Conservation (phyloP, 2,113 vertebrate species). For the Fregata magnificens region DNA sequence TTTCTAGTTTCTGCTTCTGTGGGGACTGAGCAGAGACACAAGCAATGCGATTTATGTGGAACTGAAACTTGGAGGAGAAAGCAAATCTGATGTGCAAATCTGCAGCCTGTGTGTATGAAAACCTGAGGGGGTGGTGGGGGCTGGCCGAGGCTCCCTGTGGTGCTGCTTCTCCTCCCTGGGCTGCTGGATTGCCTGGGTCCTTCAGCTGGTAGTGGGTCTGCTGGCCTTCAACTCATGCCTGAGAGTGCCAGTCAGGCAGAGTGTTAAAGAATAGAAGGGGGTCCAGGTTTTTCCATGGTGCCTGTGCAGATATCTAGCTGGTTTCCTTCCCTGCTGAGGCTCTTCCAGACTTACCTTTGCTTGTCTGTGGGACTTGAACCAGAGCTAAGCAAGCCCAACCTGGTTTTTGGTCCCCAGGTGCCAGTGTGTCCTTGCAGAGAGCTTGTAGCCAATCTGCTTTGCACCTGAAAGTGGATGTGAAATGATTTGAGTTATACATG, state of each 20-base stretch:
- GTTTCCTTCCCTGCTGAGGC: background rate
- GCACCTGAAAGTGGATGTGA: background rate
- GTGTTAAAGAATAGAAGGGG: accelerated
- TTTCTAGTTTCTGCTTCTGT: background rate
- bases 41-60: background rate
- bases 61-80: background rate
- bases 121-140: background rate
- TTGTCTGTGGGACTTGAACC: background rate
- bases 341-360: background rate
- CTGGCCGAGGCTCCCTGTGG: background rate
- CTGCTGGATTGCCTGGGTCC: background rate
- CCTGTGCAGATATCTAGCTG: background rate
- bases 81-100: background rate
- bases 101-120: background rate
- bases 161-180: background rate
- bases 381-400: background rate
- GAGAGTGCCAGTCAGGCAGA: background rate
- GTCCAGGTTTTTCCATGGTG: background rate
- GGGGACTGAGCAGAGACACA: background rate
- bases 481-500: background rate
- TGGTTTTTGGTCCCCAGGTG: background rate
- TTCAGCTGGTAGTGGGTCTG: background rate
- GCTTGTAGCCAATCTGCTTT: background rate
- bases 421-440: background rate
- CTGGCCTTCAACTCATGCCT: background rate